These are phyloP conservation scores for Oscheius sp. DNA, from an alignment of 1,140 invertebrate species.

Conservation along the genomic window DNA sequence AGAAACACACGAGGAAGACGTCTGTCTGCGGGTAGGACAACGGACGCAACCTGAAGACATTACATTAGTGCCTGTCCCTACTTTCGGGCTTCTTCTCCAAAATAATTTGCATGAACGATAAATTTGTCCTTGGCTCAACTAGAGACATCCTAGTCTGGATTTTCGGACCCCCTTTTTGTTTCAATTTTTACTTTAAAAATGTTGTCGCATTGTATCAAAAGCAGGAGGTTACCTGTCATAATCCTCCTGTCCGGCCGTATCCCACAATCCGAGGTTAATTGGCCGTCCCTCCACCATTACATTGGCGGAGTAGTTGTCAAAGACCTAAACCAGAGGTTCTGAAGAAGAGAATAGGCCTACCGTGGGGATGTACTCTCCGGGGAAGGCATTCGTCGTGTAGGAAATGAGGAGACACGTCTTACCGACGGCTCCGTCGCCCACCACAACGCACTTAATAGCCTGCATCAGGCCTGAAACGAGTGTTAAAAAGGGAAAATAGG, in stretches of 20 bases:
- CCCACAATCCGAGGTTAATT: constrained; percentile 55
- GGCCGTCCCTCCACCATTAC: constrained; percentile 81
- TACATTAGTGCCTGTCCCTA: no score
- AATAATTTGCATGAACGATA: not conserved
- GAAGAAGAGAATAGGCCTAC: constrained; percentile 54
- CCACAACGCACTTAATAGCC: constrained; percentile 65
- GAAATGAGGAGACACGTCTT: constrained; percentile 86
- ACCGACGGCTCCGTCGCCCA: constrained; percentile 59
- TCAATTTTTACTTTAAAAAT: not conserved
- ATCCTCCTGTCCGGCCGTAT: constrained; percentile 52
- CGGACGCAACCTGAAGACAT: constrained; percentile 47
- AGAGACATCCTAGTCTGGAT: no score
- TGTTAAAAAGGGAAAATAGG: not conserved
- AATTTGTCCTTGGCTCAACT: no score
- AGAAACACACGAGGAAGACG: constrained; percentile 56
- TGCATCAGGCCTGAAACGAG: constrained; percentile 46
- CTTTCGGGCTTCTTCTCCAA: no score
- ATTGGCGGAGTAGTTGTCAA: constrained; percentile 77
- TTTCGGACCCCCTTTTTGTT: no score
- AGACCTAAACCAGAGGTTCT: no score
- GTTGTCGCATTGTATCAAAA: not conserved
- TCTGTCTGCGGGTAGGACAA: constrained; percentile 60
- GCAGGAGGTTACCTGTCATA: constrained; percentile 26
- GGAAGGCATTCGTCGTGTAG: constrained; percentile 87
- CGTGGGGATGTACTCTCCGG: constrained; percentile 86